Evolutionary conservation across 2,113 vertebrate species (phyloP).

Genomic region (Perccottus glenii): DNA sequence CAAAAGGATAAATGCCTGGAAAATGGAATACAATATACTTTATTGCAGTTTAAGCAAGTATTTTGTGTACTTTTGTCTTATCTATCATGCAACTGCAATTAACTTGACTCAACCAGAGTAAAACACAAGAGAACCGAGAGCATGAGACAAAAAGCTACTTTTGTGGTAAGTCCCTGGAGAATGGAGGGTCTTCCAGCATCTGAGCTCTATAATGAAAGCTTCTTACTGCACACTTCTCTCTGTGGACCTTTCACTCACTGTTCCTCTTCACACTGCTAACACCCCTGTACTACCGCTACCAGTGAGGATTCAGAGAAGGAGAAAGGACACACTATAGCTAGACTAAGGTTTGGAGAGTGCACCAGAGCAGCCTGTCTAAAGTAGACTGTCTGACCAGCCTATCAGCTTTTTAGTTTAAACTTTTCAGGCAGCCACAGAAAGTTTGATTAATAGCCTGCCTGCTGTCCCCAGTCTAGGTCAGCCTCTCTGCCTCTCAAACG

Average conservation of each 20-base stretch:
- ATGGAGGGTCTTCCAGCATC: not conserved
- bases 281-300: not conserved
- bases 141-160: too few relatives aligned
- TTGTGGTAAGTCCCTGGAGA: not conserved
- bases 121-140: too few relatives aligned
- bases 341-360: not conserved
- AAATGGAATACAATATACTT: too few relatives aligned
- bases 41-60: too few relatives aligned
- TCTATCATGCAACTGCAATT: too few relatives aligned
- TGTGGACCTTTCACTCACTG: not conserved
- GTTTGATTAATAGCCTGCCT: constrained; percentile 38
- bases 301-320: not conserved
- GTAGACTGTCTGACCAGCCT: constrained; percentile 5
- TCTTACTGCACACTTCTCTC: constrained; percentile 3
- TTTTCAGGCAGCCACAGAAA: constrained; percentile 17
- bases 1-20: too few relatives aligned
- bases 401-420: constrained; percentile 29
- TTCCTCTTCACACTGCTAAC: constrained; percentile 1
- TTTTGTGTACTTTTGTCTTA: too few relatives aligned
- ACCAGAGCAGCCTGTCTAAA: not conserved
- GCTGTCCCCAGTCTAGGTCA: constrained; percentile 29
- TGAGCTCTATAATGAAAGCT: constrained; percentile 19
- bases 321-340: too few relatives aligned
- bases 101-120: too few relatives aligned
- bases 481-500: constrained; percentile 29